Evolutionary conservation across 2,113 vertebrate species (phyloP).

Genomic region (Labeo catla): DNA sequence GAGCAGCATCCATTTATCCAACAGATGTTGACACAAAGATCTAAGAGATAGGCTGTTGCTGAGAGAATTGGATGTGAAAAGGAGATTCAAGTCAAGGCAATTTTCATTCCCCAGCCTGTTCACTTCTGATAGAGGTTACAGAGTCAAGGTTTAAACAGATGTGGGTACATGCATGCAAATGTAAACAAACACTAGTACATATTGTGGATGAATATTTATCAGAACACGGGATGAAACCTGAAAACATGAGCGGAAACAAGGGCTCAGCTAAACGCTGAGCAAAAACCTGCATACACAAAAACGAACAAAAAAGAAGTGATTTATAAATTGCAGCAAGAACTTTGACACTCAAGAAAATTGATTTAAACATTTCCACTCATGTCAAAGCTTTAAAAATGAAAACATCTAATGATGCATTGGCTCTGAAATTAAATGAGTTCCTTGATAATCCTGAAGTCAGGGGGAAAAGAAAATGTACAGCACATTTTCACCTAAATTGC

Average conservation of each 20-base stretch:
- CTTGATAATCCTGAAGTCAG: not conserved
- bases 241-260: not conserved
- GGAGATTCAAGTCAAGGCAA: not conserved
- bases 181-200: not conserved
- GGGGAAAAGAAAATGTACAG: not conserved
- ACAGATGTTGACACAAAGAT: not conserved
- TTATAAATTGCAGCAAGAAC: not conserved
- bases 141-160: not conserved
- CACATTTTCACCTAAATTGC: slow-evolving; percentile 21
- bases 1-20: slow-evolving; percentile 1
- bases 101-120: not conserved
- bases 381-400: slow-evolving; percentile 8
- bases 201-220: not conserved
- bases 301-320: not conserved
- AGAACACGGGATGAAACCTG: not conserved
- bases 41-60: not conserved
- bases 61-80: not conserved
- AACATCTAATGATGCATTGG: not conserved
- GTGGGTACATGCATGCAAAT: not conserved
- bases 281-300: not conserved
- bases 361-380: not conserved
- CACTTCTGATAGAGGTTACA: not conserved
- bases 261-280: not conserved
- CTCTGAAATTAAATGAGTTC: slow-evolving; percentile 10
- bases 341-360: not conserved